Base-by-base conservation (phyloP, 1,140 invertebrate species). In the Drosophila elegans region DNA sequence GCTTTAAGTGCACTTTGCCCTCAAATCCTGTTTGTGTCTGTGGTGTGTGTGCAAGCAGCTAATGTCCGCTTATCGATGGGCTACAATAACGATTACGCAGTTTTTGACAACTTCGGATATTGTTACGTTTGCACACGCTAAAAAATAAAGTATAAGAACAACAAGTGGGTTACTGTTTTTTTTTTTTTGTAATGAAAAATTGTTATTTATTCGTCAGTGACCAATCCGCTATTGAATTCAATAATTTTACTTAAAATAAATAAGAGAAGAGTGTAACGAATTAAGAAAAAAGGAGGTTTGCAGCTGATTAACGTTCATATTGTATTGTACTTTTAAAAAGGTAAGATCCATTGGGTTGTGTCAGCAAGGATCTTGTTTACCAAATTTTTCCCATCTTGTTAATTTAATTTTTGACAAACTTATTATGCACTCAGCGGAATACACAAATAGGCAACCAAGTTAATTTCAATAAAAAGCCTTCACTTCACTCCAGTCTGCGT, bases 391-490 rank as follows among this genome's bases (percentile, higher is more conserved):
- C 42, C 34, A 27, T 9, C 63, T 27, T 69, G 45, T 71, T 62
- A 55, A 49, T 51, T 55, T 54, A 74, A 44, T 63, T 74, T 74
- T 74, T 74, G 72, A 74, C 72, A 74, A 74, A 74, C 72, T 57
- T 71, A 71, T 71, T 71, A 71, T 48, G 67, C 67, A 29, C 67
- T 69, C 67, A 34, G 67, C 67, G 67, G 67, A 64, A 41, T 49
- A 56, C 56, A 71, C 36, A 71, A 71, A 71, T 71, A 49, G 69
- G 59, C 71, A 72, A 74, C 66, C 56, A 71, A 85, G 78, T 83
- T 83, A 82, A 86, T 88, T 86, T 86, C 79, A 86, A 86, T 88
- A 83, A 86, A 83, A 67, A 68, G 75, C 59, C 71, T 55, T 77
- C 74, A 62, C 74, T 69, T 36, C 39, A 29, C 34, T 69, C 48